Conservation (phyloP, 2,113 vertebrate genomes). For the Astur gentilis region DNA sequence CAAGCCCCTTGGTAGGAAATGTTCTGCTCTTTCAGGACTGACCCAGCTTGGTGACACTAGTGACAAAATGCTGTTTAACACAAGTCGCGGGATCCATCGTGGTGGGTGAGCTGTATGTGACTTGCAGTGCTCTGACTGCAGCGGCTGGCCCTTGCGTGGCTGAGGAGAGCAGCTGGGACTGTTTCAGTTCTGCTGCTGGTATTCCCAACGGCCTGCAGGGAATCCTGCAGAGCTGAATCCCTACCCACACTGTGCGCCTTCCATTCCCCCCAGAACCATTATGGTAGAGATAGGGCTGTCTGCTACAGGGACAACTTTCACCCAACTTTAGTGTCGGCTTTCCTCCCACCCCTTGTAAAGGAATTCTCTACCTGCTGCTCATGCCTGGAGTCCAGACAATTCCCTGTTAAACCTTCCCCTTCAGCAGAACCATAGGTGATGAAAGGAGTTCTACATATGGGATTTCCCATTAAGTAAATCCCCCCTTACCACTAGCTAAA, state of each 20-base stretch:
- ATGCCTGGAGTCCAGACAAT: fast-evolving
- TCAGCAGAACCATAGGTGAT: not conserved
- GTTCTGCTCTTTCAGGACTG: not conserved
- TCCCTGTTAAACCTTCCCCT: not conserved
- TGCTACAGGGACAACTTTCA: not conserved
- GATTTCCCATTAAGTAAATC: not conserved
- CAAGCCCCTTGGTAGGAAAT: not conserved
- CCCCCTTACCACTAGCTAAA: not conserved
- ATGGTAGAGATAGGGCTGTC: not conserved
- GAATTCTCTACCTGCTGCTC: not conserved
- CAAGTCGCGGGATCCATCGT: fast-evolving
- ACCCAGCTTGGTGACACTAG: not conserved
- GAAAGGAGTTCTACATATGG: not conserved
- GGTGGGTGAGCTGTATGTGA: not conserved
- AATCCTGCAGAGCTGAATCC: not conserved
- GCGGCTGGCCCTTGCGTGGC: not conserved
- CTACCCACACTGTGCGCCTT: not conserved
- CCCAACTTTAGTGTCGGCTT: not conserved
- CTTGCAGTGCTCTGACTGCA: not conserved
- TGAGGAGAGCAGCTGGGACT: not conserved
- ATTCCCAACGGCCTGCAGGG: not conserved
- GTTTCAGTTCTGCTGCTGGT: not conserved
- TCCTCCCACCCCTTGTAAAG: not conserved
- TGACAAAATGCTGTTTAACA: not conserved
- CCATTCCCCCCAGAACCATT: not conserved